Percentiles rank a stretch among this genome's conserved stretches.
Evolutionary conservation across 2,113 vertebrate species (phyloP).

Genomic region (Acanthisitta chloris): DNA sequence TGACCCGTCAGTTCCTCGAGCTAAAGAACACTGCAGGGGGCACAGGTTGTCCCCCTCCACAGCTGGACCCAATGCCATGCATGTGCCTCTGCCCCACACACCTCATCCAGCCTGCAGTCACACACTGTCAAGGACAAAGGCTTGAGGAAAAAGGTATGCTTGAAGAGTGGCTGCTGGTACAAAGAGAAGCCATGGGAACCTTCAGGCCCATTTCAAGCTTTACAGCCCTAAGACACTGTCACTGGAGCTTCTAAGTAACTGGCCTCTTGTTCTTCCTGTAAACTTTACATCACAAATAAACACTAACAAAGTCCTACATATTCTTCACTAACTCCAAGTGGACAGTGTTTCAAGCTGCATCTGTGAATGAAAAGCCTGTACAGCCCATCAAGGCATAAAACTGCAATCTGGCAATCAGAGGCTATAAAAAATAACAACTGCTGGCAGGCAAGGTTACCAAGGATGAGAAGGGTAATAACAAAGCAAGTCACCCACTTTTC

Average conservation of each 20-base stretch:
- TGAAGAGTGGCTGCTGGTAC: neutral
- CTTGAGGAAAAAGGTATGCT: neutral
- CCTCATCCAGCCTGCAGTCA: rapidly evolving
- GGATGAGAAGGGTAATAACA: neutral
- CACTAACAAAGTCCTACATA: rapidly evolving
- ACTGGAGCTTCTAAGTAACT: neutral
- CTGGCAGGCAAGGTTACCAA: rapidly evolving
- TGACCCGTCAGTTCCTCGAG: neutral
- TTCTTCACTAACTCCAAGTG: neutral
- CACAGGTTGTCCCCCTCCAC: neutral
- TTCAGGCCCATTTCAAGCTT: neutral
- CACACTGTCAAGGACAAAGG: neutral
- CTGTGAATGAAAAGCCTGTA: neutral
- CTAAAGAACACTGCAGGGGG: no score
- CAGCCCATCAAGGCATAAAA: neutral
- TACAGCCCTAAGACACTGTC: neutral
- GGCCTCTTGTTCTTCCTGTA: neutral
- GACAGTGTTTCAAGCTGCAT: neutral
- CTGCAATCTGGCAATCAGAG: neutral
- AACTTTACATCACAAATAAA: neutral
- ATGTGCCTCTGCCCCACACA: neutral
- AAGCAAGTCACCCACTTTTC: neutral
- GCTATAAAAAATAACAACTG: neutral
- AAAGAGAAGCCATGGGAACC: neutral
- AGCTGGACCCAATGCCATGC: neutral